Evolutionary conservation across 64 coral and sea anemone species (phyloP).

Genomic region (Pocillopora damicornis): DNA sequence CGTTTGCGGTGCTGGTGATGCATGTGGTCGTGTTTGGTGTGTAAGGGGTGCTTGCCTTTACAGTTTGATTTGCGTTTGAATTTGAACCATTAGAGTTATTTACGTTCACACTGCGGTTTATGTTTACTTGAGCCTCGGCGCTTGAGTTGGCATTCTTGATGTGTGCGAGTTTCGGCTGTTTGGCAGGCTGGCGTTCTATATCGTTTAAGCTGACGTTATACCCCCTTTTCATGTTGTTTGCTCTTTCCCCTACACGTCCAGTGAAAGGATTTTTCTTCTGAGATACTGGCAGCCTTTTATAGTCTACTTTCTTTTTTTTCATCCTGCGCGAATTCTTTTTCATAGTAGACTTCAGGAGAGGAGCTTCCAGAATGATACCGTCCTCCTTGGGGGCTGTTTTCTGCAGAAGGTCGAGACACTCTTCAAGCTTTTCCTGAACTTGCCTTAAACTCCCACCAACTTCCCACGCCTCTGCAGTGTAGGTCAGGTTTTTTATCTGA

Average conservation of each 20-base stretch:
- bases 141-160: too few relatives aligned
- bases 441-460: not conserved
- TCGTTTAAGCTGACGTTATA: not conserved
- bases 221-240: slow-evolving; percentile 1
- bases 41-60: too few relatives aligned
- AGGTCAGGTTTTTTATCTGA: slow-evolving; percentile 35
- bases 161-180: slow-evolving; percentile 1
- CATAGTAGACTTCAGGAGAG: not conserved
- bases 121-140: too few relatives aligned
- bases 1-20: too few relatives aligned
- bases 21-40: too few relatives aligned
- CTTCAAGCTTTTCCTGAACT: not conserved
- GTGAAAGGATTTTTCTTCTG: slow-evolving; percentile 1
- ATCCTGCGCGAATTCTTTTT: not conserved
- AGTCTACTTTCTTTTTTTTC: not conserved
- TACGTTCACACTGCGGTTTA: too few relatives aligned
- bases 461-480: slow-evolving; percentile 14
- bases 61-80: too few relatives aligned
- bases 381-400: not conserved
- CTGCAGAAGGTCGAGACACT: not conserved
- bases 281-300: slow-evolving; percentile 1
- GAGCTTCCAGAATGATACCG: slow-evolving; percentile 19
- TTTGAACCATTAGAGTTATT: too few relatives aligned
- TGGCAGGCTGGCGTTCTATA: not conserved
- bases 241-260: slow-evolving; percentile 14